A percentile compares a stretch with the other conserved stretches of the same genome.
These are phyloP conservation scores for Branchellion lobata DNA, from an alignment of 2,888 invertebrate genomes.

Conservation along the genomic window DNA sequence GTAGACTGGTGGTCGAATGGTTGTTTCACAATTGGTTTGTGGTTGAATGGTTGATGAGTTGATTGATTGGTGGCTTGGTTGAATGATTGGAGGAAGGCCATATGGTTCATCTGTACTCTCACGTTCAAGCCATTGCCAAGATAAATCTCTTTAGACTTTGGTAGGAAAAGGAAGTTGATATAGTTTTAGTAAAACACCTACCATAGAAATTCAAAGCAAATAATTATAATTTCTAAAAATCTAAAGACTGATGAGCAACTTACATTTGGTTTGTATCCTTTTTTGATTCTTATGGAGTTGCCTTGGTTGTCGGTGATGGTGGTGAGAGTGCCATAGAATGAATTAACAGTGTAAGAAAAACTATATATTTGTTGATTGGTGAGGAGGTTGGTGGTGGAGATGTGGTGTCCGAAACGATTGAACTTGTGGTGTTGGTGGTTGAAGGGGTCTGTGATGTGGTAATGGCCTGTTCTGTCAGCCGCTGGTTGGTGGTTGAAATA, in stretches of 20 bases:
- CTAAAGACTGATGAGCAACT: too few relatives aligned
- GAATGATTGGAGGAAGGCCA: not conserved
- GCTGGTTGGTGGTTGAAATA: too few relatives aligned
- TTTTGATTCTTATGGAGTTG: conserved; percentile 72
- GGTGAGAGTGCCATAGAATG: conserved; percentile 88
- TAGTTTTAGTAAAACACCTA: too few relatives aligned
- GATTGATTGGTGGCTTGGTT: not conserved
- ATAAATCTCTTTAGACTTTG: not conserved
- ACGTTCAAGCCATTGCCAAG: not conserved
- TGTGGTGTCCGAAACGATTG: conserved; percentile 83
- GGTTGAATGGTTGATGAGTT: not conserved
- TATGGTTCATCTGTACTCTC: not conserved
- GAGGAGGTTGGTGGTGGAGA: conserved; percentile 87
- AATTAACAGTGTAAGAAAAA: conserved; percentile 93
- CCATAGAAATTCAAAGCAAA: too few relatives aligned
- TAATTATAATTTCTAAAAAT: too few relatives aligned
- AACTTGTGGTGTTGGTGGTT: conserved; percentile 77
- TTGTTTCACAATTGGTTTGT: too few relatives aligned
- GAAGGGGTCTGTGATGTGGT: conserved; percentile 87
- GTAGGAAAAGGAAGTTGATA: not conserved
- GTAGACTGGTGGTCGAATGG: not conserved
- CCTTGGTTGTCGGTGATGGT: conserved; percentile 91
- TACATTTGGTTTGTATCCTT: not conserved
- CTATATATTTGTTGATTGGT: conserved; percentile 92
- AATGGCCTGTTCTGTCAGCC: conserved; percentile 65